phyloP scores from a whole-genome alignment of 2,888 invertebrate genomes.

The Tenthredo mesomela region DNA sequence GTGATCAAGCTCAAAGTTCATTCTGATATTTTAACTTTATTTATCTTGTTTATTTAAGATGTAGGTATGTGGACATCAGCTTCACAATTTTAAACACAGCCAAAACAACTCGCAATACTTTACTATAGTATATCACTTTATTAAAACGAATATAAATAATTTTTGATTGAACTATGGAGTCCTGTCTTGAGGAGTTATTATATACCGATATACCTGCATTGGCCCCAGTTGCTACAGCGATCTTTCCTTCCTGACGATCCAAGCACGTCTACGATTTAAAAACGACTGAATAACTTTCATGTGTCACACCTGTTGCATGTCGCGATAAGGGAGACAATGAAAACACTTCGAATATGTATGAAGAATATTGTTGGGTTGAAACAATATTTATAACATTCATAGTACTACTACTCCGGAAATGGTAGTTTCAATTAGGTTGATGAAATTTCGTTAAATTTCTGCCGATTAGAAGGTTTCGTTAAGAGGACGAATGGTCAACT shows the following conservation, averaged over 20 bases:
- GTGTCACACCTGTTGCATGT: not conserved
- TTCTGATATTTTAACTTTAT: not conserved
- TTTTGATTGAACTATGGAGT: no score
- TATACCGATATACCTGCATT: no score
- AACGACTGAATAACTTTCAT: not conserved
- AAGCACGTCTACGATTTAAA: constrained; percentile 64
- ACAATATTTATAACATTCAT: no score
- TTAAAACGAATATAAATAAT: no score
- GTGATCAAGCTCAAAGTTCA: not conserved
- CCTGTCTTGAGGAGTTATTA: no score
- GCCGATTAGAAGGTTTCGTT: not conserved
- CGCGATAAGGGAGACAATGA: not conserved
- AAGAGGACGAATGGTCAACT: constrained; percentile 11
- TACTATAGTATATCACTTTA: no score
- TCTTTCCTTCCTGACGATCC: constrained; percentile 82
- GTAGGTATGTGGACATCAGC: not conserved
- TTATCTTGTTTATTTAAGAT: not conserved
- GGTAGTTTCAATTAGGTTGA: not conserved
- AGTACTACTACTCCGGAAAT: no score
- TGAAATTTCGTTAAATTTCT: not conserved
- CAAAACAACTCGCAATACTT: no score
- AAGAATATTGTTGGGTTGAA: no score
- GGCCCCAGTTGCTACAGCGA: constrained; percentile 84
- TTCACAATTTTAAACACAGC: no score
- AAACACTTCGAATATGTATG: not conserved